Conservation (phyloP, 2,113 vertebrate species). For the Nasalis larvatus region DNA sequence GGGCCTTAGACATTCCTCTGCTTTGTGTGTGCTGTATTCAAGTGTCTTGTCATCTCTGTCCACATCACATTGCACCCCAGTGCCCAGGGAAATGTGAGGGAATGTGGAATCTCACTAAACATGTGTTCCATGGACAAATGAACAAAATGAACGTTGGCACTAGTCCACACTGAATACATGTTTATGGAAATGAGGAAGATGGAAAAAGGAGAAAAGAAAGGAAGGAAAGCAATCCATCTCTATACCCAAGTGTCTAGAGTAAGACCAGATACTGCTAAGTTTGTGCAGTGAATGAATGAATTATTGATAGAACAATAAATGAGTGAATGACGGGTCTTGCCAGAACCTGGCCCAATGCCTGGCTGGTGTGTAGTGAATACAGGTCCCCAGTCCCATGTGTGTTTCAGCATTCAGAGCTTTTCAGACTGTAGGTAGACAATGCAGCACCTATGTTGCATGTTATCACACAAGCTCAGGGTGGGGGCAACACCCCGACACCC, state of each 20-base stretch:
- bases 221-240: neutral
- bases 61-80: rapidly evolving
- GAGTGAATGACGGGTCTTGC: neutral
- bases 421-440: neutral
- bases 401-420: neutral
- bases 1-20: neutral
- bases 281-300: neutral
- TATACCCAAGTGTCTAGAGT: neutral
- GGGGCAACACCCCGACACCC: no score
- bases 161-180: neutral
- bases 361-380: neutral
- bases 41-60: neutral
- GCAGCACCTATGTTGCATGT: neutral
- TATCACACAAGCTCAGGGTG: neutral
- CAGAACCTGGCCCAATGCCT: neutral
- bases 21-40: neutral
- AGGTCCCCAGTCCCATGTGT: neutral
- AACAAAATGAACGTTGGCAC: neutral
- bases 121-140: neutral
- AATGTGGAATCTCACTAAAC: neutral
- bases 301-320: neutral
- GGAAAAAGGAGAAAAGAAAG: neutral
- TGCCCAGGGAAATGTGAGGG: neutral
- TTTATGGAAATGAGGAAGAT: neutral
- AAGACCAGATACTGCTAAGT: neutral